Conservation (phyloP, 2,888 invertebrate genomes). For the Eristalis arbustorum region DNA sequence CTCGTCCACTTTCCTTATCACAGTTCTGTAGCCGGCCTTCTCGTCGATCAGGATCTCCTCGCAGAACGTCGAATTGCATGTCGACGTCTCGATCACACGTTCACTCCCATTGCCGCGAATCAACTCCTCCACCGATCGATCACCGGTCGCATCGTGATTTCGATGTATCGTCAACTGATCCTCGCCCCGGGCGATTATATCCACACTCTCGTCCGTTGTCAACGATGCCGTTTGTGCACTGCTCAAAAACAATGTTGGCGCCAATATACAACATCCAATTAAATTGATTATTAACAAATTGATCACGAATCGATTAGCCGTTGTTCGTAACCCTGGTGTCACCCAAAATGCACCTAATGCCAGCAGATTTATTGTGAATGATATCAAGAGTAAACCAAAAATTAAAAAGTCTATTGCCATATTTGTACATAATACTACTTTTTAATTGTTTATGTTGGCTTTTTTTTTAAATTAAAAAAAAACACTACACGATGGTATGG, state of each 20-base stretch:
- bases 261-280: constrained; percentile 78
- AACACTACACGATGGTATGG: constrained; percentile 35
- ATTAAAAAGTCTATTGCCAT: constrained; percentile 81
- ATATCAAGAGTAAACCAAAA: constrained; percentile 79
- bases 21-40: constrained; percentile 73
- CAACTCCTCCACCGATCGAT: constrained; percentile 75
- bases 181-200: constrained; percentile 76
- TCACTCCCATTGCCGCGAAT: constrained; percentile 48
- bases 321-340: constrained; percentile 80
- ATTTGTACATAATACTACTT: constrained; percentile 73
- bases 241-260: constrained; percentile 78
- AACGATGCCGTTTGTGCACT: constrained; percentile 28
- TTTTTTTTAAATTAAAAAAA: too few species aligned
- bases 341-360: constrained; percentile 80
- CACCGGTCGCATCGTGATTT: constrained; percentile 66
- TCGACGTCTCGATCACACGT: constrained; percentile 75
- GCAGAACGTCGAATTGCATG: constrained; percentile 76
- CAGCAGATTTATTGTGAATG: constrained; percentile 79
- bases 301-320: constrained; percentile 80
- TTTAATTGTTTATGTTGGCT: constrained; percentile 40
- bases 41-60: constrained; percentile 76
- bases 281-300: constrained; percentile 79
- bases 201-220: constrained; percentile 73
- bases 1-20: constrained; percentile 77
- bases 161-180: constrained; percentile 76